Evolutionary conservation across 64 coral and sea anemone genomes (phyloP).

Genomic region (Anthopleura sola): DNA sequence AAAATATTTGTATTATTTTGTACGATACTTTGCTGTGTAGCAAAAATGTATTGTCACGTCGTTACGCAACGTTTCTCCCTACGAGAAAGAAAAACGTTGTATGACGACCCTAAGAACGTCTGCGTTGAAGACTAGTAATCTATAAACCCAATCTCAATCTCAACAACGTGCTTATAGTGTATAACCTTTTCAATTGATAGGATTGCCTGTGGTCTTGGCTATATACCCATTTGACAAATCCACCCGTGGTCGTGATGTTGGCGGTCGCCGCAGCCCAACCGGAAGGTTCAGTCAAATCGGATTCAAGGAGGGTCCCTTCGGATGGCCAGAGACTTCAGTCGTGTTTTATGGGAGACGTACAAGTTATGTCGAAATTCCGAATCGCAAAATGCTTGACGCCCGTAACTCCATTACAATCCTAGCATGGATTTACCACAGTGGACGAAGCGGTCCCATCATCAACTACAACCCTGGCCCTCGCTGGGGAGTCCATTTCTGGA

Average conservation of each 20-base stretch:
- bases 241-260: constrained; percentile 41
- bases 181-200: background rate
- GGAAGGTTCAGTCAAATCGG: constrained; percentile 26
- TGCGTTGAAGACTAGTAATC: no score
- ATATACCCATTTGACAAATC: constrained; percentile 53
- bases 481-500: constrained; percentile 56
- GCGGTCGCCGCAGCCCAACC: constrained; percentile 29
- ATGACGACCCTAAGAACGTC: no score
- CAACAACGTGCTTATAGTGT: background rate
- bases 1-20: no score
- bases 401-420: constrained; percentile 50
- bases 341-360: constrained; percentile 34
- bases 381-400: constrained; percentile 32
- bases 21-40: no score
- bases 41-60: no score
- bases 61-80: no score
- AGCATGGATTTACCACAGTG: constrained; percentile 42
- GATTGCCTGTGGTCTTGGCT: constrained; percentile 39
- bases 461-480: constrained; percentile 46
- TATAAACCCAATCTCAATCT: no score
- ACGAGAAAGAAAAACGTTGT: no score
- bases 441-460: constrained; percentile 36
- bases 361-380: constrained; percentile 57
- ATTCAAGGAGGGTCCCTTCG: constrained; percentile 19
- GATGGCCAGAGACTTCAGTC: constrained; percentile 38